Conservation (phyloP, 2,888 invertebrate species). For the Oligia strigilis region DNA sequence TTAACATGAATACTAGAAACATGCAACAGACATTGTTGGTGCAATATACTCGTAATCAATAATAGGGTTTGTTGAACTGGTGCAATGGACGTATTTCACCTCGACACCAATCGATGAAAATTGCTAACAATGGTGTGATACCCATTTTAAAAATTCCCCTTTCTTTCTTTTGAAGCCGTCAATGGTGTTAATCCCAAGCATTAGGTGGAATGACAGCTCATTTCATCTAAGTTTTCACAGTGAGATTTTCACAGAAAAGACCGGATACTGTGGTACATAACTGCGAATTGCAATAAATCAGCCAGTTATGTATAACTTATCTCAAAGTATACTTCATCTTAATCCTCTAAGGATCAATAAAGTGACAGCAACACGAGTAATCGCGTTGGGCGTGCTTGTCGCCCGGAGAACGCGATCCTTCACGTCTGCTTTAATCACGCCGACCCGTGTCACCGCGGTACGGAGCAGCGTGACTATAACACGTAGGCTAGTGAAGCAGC, state of each 20-base stretch:
- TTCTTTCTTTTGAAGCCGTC: neutral
- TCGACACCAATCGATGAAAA: neutral
- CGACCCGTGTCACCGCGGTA: slow-evolving; percentile 33
- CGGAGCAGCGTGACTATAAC: slow-evolving; percentile 7
- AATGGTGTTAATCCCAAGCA: neutral
- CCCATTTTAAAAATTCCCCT: neutral
- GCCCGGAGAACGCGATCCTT: slow-evolving; percentile 18
- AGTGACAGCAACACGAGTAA: slow-evolving; percentile 24
- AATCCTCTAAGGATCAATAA: slow-evolving; percentile 12
- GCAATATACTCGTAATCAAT: neutral
- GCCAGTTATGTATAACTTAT: neutral
- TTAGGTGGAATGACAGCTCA: neutral
- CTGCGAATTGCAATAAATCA: neutral
- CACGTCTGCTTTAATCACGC: slow-evolving; percentile 41
- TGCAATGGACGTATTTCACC: slow-evolving; percentile 3
- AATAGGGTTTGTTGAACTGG: slow-evolving; percentile 17
- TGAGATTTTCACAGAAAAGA: neutral
- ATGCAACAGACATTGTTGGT: slow-evolving; percentile 11
- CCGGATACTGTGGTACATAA: neutral
- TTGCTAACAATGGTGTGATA: neutral
- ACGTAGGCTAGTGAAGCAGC: slow-evolving; percentile 4
- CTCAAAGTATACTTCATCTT: neutral
- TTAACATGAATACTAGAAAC: slow-evolving; percentile 1
- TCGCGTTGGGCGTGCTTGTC: slow-evolving; percentile 27
- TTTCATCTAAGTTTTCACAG: neutral